Evolutionary conservation across 2,888 invertebrate genomes (phyloP).

Genomic region (Griposia aprilina): DNA sequence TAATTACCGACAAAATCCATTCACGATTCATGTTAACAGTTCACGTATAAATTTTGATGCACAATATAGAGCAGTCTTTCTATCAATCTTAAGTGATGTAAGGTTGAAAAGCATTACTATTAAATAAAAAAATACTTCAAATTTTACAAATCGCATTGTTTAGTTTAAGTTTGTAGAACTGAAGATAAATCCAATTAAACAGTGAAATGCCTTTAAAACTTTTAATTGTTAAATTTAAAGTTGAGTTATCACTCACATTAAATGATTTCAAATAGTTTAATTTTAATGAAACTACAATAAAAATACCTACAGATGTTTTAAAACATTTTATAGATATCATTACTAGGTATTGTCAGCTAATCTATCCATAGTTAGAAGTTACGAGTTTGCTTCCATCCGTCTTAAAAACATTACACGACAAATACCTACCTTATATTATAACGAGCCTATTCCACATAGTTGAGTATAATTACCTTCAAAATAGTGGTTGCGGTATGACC

Average conservation of each 20-base stretch:
- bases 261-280: too few relatives aligned
- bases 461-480: background rate
- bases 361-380: too few relatives aligned
- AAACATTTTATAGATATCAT: too few relatives aligned
- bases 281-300: too few relatives aligned
- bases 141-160: background rate
- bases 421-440: background rate
- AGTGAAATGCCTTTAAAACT: conserved; percentile 12
- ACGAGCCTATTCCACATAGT: conserved; percentile 10
- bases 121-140: background rate
- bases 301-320: too few relatives aligned
- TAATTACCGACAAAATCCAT: background rate
- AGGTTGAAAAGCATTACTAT: too few relatives aligned
- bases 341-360: too few relatives aligned
- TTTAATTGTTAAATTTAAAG: conserved; percentile 8
- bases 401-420: background rate
- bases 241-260: too few relatives aligned
- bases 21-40: background rate
- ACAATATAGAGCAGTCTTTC: background rate
- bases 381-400: too few relatives aligned
- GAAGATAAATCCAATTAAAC: conserved; percentile 3
- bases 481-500: background rate
- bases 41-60: background rate
- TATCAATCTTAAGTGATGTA: too few relatives aligned
- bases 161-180: background rate